These are phyloP conservation scores for Oryzias woworae DNA, from an alignment of 2,113 vertebrate species.

Conservation along the genomic window DNA sequence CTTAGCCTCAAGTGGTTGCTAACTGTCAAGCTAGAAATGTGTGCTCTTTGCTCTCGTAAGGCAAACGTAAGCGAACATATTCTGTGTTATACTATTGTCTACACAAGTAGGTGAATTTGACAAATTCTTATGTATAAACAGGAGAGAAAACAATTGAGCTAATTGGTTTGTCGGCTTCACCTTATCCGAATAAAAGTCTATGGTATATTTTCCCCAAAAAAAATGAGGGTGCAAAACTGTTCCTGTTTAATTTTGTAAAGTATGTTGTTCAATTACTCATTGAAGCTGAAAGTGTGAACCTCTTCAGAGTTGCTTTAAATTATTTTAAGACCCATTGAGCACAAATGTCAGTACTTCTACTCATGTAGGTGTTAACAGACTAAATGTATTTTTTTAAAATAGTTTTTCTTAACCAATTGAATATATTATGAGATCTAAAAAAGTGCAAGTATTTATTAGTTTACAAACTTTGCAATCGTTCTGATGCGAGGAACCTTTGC, in stretches of 20 bases:
- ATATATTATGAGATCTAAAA: background rate
- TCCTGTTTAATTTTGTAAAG: too few relatives aligned
- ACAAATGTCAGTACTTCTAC: background rate
- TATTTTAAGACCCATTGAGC: background rate
- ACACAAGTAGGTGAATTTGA: background rate
- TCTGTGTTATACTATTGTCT: fast-evolving
- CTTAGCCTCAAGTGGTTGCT: constrained; percentile 58
- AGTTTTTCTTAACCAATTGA: background rate
- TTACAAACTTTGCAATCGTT: constrained; percentile 7
- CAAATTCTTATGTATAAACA: background rate
- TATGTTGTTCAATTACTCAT: too few relatives aligned
- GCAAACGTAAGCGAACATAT: background rate
- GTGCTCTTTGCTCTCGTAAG: background rate
- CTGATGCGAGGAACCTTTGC: constrained; percentile 20
- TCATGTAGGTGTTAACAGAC: too few relatives aligned
- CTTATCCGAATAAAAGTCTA: too few relatives aligned
- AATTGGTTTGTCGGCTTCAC: constrained; percentile 19
- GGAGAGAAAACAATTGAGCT: background rate
- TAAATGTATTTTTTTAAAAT: too few relatives aligned
- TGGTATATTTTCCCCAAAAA: too few relatives aligned
- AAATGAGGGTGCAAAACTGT: too few relatives aligned
- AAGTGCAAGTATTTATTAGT: constrained; percentile 1
- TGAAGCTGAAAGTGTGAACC: background rate
- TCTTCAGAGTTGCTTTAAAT: background rate
- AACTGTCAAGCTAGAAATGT: constrained; percentile 54